These are phyloP conservation scores for Mustelus asterias DNA, from an alignment of 2,113 vertebrate genomes.

Conservation along the genomic window DNA sequence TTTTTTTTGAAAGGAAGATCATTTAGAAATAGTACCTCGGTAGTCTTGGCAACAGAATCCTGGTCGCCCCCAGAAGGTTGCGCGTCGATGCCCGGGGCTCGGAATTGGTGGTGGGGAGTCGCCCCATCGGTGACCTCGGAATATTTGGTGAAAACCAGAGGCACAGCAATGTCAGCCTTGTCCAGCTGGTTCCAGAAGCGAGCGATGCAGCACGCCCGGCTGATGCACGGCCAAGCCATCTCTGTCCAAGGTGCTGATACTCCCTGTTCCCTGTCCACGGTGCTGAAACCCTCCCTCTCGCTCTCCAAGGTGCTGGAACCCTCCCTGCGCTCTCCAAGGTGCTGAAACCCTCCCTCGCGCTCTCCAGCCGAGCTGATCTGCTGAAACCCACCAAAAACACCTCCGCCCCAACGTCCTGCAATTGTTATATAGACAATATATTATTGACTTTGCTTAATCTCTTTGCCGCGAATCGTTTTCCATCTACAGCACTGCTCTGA, in stretches of 20 bases:
- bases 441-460: conserved; percentile 26
- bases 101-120: conserved; percentile 56
- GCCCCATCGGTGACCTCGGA: conserved; percentile 78
- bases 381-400: not conserved
- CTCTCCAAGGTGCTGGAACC: conserved; percentile 2
- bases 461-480: not conserved
- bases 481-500: not conserved
- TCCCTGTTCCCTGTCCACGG: not conserved
- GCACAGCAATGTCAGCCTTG: conserved; percentile 91
- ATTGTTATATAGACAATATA: not conserved
- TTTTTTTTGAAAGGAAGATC: not conserved
- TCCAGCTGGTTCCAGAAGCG: conserved; percentile 97
- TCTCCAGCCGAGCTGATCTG: conserved; percentile 40
- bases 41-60: conserved; percentile 55
- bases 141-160: conserved; percentile 88
- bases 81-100: conserved; percentile 61
- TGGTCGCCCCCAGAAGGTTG: conserved; percentile 62
- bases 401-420: not conserved
- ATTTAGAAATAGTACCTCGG: conserved; percentile 33
- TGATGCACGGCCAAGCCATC: conserved; percentile 98
- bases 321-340: conserved; percentile 33
- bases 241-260: conserved; percentile 29
- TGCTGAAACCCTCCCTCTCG: conserved; percentile 45
- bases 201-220: conserved; percentile 92
- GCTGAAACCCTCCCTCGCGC: not conserved